Conservation (phyloP, 2,797 vertebrate genomes). For the Parauchenoglanis punctatus region DNA sequence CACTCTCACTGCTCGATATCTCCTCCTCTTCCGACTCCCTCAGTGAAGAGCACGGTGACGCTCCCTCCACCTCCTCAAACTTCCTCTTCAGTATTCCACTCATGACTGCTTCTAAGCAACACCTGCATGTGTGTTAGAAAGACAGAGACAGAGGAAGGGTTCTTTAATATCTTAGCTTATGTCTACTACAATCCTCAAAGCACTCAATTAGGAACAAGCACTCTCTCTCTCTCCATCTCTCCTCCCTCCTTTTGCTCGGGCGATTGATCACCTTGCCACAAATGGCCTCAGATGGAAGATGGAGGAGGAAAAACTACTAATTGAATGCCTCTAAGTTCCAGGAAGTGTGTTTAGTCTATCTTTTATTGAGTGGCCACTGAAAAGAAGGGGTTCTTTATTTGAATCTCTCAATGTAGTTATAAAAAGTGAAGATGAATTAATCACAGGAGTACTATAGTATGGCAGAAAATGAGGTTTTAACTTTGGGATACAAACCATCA, state of each 20-base stretch:
- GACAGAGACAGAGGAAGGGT: constrained; percentile 63
- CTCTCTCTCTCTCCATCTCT: constrained; percentile 54
- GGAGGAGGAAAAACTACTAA: constrained; percentile 64
- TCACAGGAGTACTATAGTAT: constrained; percentile 28
- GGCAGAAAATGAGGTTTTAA: not conserved
- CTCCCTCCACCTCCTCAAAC: constrained; percentile 97
- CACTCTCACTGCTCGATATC: constrained; percentile 95
- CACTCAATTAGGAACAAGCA: constrained; percentile 70
- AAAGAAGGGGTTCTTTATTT: not conserved
- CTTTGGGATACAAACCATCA: not conserved
- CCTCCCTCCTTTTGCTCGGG: constrained; percentile 54
- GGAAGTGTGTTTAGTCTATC: constrained; percentile 65
- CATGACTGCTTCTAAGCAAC: constrained; percentile 81
- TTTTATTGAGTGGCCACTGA: constrained; percentile 61
- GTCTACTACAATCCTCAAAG: constrained; percentile 67
- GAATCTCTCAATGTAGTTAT: not conserved
- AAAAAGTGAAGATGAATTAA: constrained; percentile 47
- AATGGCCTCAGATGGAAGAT: constrained; percentile 66
- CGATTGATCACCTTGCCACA: constrained; percentile 74
- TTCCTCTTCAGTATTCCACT: constrained; percentile 97
- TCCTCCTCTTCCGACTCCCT: constrained; percentile 94
- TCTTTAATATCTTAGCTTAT: constrained; percentile 63
- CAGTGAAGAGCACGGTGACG: constrained; percentile 90
- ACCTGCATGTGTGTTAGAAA: constrained; percentile 61
- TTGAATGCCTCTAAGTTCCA: constrained; percentile 68